A percentile compares a stretch with the other conserved stretches of the same genome.
Conservation (phyloP, 2,888 invertebrate species). For the Ischnus inquisitorius region DNA sequence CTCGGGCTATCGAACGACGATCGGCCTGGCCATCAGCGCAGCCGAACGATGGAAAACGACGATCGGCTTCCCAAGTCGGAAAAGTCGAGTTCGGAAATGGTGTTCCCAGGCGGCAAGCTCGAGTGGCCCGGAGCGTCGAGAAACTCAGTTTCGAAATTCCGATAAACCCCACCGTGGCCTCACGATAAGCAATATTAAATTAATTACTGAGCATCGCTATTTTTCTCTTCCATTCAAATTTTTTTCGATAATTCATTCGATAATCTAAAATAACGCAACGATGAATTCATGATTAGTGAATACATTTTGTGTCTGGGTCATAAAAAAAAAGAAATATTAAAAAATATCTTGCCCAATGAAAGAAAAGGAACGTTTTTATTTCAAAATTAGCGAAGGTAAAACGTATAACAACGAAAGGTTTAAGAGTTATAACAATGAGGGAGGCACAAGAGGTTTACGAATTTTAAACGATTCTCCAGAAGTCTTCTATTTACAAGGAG, state of each 20-base stretch:
- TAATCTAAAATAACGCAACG: neutral
- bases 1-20: slow-evolving; percentile 48
- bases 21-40: slow-evolving; percentile 37
- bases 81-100: slow-evolving; percentile 47
- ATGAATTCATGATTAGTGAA: neutral
- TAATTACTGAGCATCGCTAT: neutral
- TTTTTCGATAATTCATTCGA: neutral
- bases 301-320: neutral
- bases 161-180: slow-evolving; percentile 10
- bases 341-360: too few species aligned
- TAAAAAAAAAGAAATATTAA: too few species aligned
- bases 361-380: too few species aligned
- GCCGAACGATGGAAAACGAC: slow-evolving; percentile 51
- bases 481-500: neutral
- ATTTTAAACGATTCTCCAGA: slow-evolving; percentile 43
- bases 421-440: slow-evolving; percentile 14
- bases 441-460: slow-evolving; percentile 10
- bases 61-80: slow-evolving; percentile 42
- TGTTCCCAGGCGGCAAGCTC: slow-evolving; percentile 28
- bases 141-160: neutral
- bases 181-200: neutral
- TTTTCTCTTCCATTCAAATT: neutral
- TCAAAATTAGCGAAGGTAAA: too few species aligned
- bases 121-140: slow-evolving; percentile 30
- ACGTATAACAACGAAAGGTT: neutral